These are phyloP conservation scores for Gnathonemus echidnorhynchus DNA, from an alignment of 2,113 vertebrate species.

Conservation along the genomic window DNA sequence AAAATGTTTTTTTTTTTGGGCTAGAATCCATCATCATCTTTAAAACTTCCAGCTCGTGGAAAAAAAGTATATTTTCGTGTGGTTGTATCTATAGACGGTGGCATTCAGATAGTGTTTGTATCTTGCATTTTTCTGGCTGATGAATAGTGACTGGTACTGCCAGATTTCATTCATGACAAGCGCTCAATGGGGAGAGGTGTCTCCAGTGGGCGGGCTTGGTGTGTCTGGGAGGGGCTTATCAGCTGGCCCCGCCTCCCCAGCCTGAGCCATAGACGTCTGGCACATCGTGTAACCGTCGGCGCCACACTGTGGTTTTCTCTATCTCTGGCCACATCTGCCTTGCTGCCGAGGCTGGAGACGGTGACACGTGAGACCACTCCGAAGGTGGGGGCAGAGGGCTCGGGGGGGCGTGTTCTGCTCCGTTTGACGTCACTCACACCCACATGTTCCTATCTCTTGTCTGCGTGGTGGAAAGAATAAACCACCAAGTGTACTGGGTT, in stretches of 20 bases:
- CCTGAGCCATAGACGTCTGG: neutral
- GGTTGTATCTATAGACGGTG: neutral
- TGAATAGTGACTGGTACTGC: neutral
- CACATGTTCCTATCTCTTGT: slow-evolving; percentile 59
- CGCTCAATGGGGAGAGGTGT: neutral
- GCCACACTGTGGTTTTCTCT: slow-evolving; percentile 11
- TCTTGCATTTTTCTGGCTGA: neutral
- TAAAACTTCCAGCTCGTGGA: neutral
- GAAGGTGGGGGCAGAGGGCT: neutral
- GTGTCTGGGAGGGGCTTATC: neutral
- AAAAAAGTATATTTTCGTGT: neutral
- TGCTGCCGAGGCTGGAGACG: slow-evolving; percentile 15
- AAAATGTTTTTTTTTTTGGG: neutral
- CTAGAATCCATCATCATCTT: neutral
- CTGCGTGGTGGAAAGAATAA: slow-evolving; percentile 53
- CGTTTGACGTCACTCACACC: slow-evolving; percentile 64
- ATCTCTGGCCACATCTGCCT: slow-evolving; percentile 7
- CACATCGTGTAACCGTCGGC: neutral
- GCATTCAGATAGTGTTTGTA: neutral
- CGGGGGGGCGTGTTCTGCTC: slow-evolving; percentile 31
- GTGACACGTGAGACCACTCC: slow-evolving; percentile 19
- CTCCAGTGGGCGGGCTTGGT: neutral
- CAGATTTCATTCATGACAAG: neutral
- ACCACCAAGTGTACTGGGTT: slow-evolving; percentile 49
- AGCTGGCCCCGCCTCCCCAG: too few relatives aligned